Conservation (phyloP, 2,888 invertebrate genomes). For the Drosophila sordidula region DNA sequence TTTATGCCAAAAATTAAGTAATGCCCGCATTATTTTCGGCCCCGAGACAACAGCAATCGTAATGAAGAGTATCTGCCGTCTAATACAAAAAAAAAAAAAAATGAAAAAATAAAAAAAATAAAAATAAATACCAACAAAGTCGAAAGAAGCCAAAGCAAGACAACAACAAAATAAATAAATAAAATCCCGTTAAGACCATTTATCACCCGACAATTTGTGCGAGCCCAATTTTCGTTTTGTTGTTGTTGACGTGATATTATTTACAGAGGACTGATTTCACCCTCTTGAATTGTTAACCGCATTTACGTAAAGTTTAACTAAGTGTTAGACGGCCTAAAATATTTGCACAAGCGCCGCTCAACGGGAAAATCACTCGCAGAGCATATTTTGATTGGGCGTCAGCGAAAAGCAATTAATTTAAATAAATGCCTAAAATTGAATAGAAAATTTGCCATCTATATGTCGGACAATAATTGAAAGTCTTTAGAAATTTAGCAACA, state of each 20-base stretch:
- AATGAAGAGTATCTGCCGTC: constrained; percentile 58
- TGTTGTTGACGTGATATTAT: constrained; percentile 73
- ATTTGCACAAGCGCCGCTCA: constrained; percentile 38
- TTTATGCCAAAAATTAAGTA: constrained; percentile 79
- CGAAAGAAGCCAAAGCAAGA: constrained; percentile 5
- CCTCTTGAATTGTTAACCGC: constrained; percentile 63
- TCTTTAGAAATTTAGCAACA: too few species aligned
- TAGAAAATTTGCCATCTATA: too few species aligned
- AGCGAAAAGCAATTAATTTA: constrained; percentile 28
- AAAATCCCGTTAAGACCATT: constrained; percentile 85
- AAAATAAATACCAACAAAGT: constrained; percentile 11
- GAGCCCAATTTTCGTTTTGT: constrained; percentile 51
- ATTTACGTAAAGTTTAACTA: constrained; percentile 45
- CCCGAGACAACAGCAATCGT: constrained; percentile 39
- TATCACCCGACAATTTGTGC: constrained; percentile 82
- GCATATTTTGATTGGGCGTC: constrained; percentile 16
- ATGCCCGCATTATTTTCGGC: constrained; percentile 36
- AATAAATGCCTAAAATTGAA: constrained; percentile 16
- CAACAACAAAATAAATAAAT: constrained; percentile 62
- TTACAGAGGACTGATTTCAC: constrained; percentile 79
- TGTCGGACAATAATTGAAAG: too few species aligned
- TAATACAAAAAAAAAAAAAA: constrained; percentile 39
- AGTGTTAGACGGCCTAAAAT: constrained; percentile 30
- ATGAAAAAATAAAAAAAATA: constrained; percentile 29
- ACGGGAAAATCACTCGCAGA: constrained; percentile 33